A percentile compares a stretch with the other conserved stretches of the same genome.
These are phyloP conservation scores for Symphodus melops DNA, from an alignment of 2,113 vertebrate genomes.

Conservation along the genomic window DNA sequence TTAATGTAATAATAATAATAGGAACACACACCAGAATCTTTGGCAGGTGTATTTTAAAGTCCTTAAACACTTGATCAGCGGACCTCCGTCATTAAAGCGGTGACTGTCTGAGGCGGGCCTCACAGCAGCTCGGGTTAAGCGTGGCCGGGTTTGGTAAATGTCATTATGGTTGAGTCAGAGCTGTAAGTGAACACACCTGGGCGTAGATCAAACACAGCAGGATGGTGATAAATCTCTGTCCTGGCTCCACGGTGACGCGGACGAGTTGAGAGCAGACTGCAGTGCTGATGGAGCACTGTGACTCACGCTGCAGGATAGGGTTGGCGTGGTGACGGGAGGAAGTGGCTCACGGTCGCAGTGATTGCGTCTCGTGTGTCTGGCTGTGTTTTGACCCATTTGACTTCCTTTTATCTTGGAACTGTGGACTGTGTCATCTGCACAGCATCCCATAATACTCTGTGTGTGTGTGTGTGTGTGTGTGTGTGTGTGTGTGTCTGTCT, in stretches of 20 bases:
- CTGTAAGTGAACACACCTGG: constrained; percentile 77
- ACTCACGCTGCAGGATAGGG: constrained; percentile 66
- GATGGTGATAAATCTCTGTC: constrained; percentile 65
- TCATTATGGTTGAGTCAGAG: constrained; percentile 68
- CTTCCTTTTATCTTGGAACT: constrained; percentile 50
- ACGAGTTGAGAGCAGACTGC: constrained; percentile 61
- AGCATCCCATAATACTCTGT: constrained; percentile 6
- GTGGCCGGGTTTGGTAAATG: constrained; percentile 56
- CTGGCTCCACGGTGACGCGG: constrained; percentile 62
- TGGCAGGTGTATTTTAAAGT: constrained; percentile 12
- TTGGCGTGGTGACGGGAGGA: constrained; percentile 58
- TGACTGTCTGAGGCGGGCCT: constrained; percentile 32
- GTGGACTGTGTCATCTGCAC: constrained; percentile 40
- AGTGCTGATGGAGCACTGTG: constrained; percentile 57
- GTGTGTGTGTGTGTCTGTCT: constrained; percentile 3
- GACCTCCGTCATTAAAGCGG: constrained; percentile 44
- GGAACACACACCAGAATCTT: not conserved
- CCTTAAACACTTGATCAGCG: constrained; percentile 5
- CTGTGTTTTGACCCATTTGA: constrained; percentile 44
- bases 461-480: not conserved
- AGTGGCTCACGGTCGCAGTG: constrained; percentile 43
- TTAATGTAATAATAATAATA: not conserved
- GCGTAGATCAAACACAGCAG: constrained; percentile 64
- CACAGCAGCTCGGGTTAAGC: constrained; percentile 31
- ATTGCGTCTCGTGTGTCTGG: constrained; percentile 29